Base-by-base conservation (phyloP, 2,797 vertebrate species). In the Pseudomugil gertrudae region DNA sequence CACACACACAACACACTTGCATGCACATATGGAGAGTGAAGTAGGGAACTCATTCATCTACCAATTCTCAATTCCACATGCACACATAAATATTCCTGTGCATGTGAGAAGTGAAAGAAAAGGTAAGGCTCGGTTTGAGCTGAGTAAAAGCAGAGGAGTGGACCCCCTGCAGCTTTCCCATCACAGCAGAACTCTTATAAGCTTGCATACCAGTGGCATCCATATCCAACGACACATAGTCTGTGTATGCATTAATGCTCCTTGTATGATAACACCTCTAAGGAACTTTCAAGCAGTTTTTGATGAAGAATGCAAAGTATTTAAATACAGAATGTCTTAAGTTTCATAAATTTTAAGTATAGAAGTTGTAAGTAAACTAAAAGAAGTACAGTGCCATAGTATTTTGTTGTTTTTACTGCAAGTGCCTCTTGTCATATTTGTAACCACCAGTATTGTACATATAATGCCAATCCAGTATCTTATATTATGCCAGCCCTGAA, bases 81-180 rank as follows among this genome's bases (percentile, higher is more conserved):
- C 69, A 76, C 57, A 69, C 74, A 80, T 81, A 79, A 77, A 87
- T 87, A 80, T 82, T 63, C 32, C 13, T 66, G 51, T 76, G 78
- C 29, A 5, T 76, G 72, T 67, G 74, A 78, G 64, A 74, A 81
- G 79, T 60, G 60, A 82, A 81, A 81, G 79, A 78, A 70, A 74
- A 80, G 78, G 82, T 64, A 72, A 19, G 63, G 74, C 84, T 87
- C 64, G 53, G 83, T 68, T 77, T 69, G 71, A 90, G 88, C 83
- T 43, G 30, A 86, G 85, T 85, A 78, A 87, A 87, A 72, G 74
- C 75, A 77, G 76, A 81, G 52, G 63, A 83, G 83, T 76, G 75
- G 77, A 84, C 75, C 80, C 69, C 89, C 83, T 67, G 73, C 80
- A 29, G 78, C 35, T 86, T 82, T 84, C 76, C 71, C 84, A 89